Base-by-base conservation (phyloP, 2,797 vertebrate genomes). In the Enteromius anoplus region DNA sequence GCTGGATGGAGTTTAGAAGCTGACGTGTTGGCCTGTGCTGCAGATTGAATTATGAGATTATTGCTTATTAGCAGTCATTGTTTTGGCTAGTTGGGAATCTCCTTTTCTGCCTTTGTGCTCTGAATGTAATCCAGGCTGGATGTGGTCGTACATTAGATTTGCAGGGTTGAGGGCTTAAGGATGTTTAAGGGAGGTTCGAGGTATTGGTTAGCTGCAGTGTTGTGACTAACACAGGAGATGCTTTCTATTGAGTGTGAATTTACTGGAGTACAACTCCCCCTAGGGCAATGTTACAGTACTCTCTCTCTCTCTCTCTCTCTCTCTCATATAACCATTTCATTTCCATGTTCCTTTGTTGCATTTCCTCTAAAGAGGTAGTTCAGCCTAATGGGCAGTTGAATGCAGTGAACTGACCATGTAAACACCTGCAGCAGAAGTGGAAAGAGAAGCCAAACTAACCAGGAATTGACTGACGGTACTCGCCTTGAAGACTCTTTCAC, bases 191-290 rank as follows among this genome's bases (percentile, higher is more conserved):
- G 29, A 70, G 17, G 51, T 78, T 47, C 62, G 15, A 70, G 40
- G 32, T 49, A 72, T 40, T 65, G 64, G 64, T 81, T 29, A 19
- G 21, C 45, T 49, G 32, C 65, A 72, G 60, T 78, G 45, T 29
- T 23, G 75, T 64, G 79, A 49, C 75, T 62, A 60, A 26, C 34
- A 53, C 4, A 37, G 21, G 81, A 73, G 84, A 85, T 81, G 76
- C 78, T 81, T 75, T 82, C 62, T 95, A 94, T 94, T 93, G 93
- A 94, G 94, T 94, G 93, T 93, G 88, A 91, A 93, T 95, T 94
- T 94, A 94, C 92, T 95, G 92, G 93, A 94, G 94, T 94, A 94
- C 93, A 93, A 92, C 93, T 93, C 93, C 93, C 94, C 91, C 93
- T 93, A 94, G 94, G 94, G 93, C 91, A 91, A 92, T 92, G 92